phyloP scores from a whole-genome alignment of 2,797 vertebrate genomes.

The Paedocypris micromegethes region DNA sequence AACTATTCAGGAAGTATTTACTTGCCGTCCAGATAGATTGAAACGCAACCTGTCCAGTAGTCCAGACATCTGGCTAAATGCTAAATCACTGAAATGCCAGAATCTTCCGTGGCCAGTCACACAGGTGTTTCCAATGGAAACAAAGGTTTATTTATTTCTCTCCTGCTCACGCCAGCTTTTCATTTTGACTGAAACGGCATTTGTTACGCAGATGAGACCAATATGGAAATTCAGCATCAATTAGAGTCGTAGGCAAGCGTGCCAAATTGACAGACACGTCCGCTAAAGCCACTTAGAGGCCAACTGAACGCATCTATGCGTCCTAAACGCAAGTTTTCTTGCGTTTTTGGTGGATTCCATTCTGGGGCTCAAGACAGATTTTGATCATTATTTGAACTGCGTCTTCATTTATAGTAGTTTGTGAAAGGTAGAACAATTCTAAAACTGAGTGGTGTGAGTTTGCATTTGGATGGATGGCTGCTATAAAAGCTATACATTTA shows the following conservation, averaged over 20 bases:
- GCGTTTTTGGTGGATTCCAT: conserved; percentile 26
- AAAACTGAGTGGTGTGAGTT: neutral
- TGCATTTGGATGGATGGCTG: neutral
- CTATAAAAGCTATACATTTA: conserved; percentile 13
- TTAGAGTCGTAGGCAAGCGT: conserved; percentile 28
- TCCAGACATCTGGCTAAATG: conserved; percentile 3
- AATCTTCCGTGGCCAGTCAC: conserved; percentile 7
- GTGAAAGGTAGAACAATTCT: conserved; percentile 7
- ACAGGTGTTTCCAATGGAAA: conserved; percentile 23
- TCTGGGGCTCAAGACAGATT: conserved; percentile 24
- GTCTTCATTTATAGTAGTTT: conserved; percentile 25
- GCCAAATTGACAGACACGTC: conserved; percentile 41
- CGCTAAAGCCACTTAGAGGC: conserved; percentile 28
- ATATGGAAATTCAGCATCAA: conserved; percentile 52
- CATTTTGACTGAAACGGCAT: conserved; percentile 31
- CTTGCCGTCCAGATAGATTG: neutral
- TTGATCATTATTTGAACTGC: conserved; percentile 29
- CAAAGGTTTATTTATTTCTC: neutral
- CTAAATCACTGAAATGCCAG: conserved; percentile 9
- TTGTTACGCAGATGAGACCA: conserved; percentile 46
- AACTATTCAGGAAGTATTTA: conserved; percentile 17
- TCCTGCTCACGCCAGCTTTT: conserved; percentile 9
- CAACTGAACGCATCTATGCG: conserved; percentile 30
- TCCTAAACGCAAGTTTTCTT: conserved; percentile 28
- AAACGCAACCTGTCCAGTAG: neutral